A percentile compares a stretch with the other conserved stretches of the same genome.
Conservation (phyloP, 1,140 invertebrate species). For the Adoxophyes honmai region DNA sequence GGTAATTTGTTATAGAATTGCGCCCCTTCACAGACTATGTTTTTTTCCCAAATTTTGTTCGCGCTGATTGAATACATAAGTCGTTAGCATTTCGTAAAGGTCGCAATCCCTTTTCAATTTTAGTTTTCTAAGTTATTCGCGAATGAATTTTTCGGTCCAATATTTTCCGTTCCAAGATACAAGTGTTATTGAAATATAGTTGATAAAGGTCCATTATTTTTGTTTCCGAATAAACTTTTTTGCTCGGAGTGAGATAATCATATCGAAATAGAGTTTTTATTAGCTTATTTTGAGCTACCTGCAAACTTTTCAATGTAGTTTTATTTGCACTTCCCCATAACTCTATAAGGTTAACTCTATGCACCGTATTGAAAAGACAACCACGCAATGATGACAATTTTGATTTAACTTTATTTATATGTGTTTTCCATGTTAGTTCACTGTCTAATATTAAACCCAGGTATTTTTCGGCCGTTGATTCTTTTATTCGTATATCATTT, state of each 20-base stretch:
- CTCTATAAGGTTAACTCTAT: conserved; percentile 5
- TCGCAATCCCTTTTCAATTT: too few species aligned
- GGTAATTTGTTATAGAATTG: too few species aligned
- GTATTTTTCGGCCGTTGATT: background rate
- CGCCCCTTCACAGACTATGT: too few species aligned
- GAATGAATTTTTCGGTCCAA: background rate
- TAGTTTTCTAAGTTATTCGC: too few species aligned
- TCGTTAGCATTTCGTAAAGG: too few species aligned
- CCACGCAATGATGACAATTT: background rate
- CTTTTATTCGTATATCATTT: background rate
- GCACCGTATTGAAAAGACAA: background rate
- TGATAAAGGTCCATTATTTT: background rate
- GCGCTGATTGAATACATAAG: too few species aligned
- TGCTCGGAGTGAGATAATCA: background rate
- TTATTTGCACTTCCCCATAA: conserved; percentile 4
- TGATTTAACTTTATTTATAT: background rate
- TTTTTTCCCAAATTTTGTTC: too few species aligned
- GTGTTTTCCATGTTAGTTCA: background rate
- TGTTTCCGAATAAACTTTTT: background rate
- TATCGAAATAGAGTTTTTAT: conserved; percentile 1
- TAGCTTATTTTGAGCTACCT: conserved; percentile 9
- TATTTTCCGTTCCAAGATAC: background rate
- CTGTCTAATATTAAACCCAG: background rate
- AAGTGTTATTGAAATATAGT: background rate
- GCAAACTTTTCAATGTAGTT: background rate